A percentile compares a stretch with the other conserved stretches of the same genome.
Conservation (phyloP, 1,140 invertebrate species). For the Papilio dardanus region DNA sequence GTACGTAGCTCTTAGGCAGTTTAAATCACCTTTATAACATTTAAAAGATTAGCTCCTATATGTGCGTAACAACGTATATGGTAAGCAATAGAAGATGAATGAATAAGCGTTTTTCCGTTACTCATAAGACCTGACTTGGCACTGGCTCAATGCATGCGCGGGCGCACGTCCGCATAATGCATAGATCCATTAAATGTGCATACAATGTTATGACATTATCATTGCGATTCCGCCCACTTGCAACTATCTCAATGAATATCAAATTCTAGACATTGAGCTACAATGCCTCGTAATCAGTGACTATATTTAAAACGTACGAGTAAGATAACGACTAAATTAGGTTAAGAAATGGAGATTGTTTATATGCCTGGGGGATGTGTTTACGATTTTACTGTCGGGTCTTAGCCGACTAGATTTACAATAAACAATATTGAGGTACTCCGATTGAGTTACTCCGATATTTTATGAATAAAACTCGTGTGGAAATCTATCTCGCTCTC, state of each 20-base stretch:
- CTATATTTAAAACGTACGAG: not conserved
- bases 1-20: too few relatives aligned
- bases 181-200: conserved; percentile 46
- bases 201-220: conserved; percentile 47
- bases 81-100: conserved; percentile 1
- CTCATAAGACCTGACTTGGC: conserved; percentile 21
- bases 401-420: too few relatives aligned
- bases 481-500: too few relatives aligned
- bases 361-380: not conserved
- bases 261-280: conserved; percentile 22
- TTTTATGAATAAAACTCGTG: too few relatives aligned
- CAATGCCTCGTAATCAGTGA: conserved; percentile 18
- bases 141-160: conserved; percentile 8
- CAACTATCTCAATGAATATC: conserved; percentile 36
- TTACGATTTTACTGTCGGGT: not conserved
- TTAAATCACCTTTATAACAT: too few relatives aligned
- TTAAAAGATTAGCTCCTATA: too few relatives aligned
- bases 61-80: not conserved
- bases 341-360: not conserved
- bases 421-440: too few relatives aligned
- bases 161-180: conserved; percentile 20
- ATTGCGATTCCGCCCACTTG: conserved; percentile 50
- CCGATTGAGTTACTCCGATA: too few relatives aligned
- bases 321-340: not conserved
- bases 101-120: conserved; percentile 20